phyloP scores from a whole-genome alignment of 2,797 vertebrate genomes.

The Rachycentron canadum region DNA sequence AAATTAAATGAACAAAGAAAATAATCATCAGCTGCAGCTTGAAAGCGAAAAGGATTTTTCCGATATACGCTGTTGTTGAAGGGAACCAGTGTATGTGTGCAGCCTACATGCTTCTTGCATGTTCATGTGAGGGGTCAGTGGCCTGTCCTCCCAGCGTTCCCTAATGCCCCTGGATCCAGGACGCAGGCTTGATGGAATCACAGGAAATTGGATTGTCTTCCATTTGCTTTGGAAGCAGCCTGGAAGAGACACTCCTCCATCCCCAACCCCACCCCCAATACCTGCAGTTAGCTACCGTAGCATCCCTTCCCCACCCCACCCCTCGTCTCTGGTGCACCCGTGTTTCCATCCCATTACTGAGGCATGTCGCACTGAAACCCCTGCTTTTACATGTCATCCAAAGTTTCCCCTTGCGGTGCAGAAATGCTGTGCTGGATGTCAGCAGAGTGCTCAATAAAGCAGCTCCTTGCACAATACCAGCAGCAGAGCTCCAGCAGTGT shows the following conservation, averaged over 20 bases:
- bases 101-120: slow-evolving; percentile 55
- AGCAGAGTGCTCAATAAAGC: slow-evolving; percentile 80
- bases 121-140: slow-evolving; percentile 87
- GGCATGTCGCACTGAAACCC: slow-evolving; percentile 87
- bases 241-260: slow-evolving; percentile 69
- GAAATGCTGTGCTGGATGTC: slow-evolving; percentile 82
- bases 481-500: slow-evolving; percentile 59
- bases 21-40: not conserved
- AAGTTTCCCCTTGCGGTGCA: slow-evolving; percentile 91
- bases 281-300: slow-evolving; percentile 60
- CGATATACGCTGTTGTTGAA: not conserved
- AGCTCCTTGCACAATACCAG: slow-evolving; percentile 66
- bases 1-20: not conserved
- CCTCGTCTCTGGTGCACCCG: slow-evolving; percentile 71
- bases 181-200: slow-evolving; percentile 96
- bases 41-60: not conserved
- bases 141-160: slow-evolving; percentile 87
- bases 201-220: slow-evolving; percentile 99
- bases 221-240: slow-evolving; percentile 93
- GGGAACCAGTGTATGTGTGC: slow-evolving; percentile 3
- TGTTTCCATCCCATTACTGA: slow-evolving; percentile 91
- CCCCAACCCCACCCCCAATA: slow-evolving; percentile 69
- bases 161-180: slow-evolving; percentile 89
- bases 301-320: slow-evolving; percentile 59
- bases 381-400: slow-evolving; percentile 90